phyloP scores from a whole-genome alignment of 2,113 vertebrate species.

The Xenopus tropicalis region DNA sequence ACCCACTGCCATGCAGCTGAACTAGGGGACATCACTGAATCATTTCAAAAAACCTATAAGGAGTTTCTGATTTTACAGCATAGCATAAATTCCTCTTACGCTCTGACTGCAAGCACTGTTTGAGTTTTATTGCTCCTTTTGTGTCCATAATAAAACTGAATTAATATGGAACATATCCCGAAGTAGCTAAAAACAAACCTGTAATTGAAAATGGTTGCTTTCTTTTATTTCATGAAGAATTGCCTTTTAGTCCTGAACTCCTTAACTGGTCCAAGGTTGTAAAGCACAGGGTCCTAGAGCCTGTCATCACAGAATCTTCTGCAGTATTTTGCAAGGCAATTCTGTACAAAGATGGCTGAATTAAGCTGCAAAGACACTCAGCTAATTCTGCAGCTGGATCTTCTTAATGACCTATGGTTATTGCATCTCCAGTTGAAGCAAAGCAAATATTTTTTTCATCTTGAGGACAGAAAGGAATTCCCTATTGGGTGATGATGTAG shows the following conservation, averaged over 20 bases:
- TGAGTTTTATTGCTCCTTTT: conserved; percentile 44
- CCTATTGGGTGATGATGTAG: too few relatives aligned
- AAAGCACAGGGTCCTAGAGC: conserved; percentile 17
- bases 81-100: conserved; percentile 35
- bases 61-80: conserved; percentile 38
- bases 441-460: too few relatives aligned
- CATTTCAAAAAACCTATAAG: conserved; percentile 35
- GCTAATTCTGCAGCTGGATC: too few relatives aligned
- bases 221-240: conserved; percentile 35
- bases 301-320: background rate
- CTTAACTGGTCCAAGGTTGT: conserved; percentile 15
- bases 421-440: too few relatives aligned
- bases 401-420: too few relatives aligned
- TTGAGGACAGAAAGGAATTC: too few relatives aligned
- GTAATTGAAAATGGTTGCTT: conserved; percentile 44
- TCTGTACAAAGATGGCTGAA: too few relatives aligned
- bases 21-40: conserved; percentile 32
- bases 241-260: conserved; percentile 10
- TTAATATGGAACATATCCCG: conserved; percentile 43
- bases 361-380: too few relatives aligned
- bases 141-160: conserved; percentile 45
- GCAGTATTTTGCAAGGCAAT: background rate
- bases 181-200: conserved; percentile 44
- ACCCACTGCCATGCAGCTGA: conserved; percentile 10
- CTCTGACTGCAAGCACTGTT: conserved; percentile 39